phyloP scores from a whole-genome alignment of 2,797 vertebrate species.

The Rhynchotus rufescens region DNA sequence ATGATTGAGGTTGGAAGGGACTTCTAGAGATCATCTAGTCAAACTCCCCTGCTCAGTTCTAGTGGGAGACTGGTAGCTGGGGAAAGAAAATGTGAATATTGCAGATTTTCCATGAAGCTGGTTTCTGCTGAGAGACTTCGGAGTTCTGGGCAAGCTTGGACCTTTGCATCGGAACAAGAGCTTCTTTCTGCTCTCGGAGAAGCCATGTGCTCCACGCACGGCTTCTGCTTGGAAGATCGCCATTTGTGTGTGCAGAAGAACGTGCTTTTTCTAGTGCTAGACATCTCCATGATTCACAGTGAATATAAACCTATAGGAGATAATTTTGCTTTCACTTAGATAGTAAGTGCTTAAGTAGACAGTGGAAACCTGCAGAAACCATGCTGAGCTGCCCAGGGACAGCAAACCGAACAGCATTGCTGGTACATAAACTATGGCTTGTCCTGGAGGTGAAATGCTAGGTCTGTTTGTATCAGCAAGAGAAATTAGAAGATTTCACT shows the following conservation, averaged over 20 bases:
- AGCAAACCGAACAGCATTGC: not conserved
- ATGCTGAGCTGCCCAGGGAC: not conserved
- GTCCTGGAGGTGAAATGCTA: not conserved
- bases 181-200: not conserved
- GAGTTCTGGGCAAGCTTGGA: not conserved
- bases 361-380: not conserved
- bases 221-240: not conserved
- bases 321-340: not conserved
- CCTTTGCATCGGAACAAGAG: not conserved
- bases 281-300: not conserved
- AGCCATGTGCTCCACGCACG: too few relatives aligned
- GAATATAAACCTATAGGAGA: not conserved
- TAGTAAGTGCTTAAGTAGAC: not conserved
- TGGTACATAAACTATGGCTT: not conserved
- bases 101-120: not conserved
- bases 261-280: not conserved
- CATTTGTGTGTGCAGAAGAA: not conserved
- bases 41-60: not conserved
- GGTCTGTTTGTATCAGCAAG: not conserved
- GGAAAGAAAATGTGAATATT: not conserved
- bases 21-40: too few relatives aligned
- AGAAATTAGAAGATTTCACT: not conserved
- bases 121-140: not conserved
- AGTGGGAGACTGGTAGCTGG: not conserved
- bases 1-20: too few relatives aligned